Percentiles rank a stretch among this genome's conserved stretches.
phyloP scores from a whole-genome alignment of 2,113 vertebrate genomes.

The Tylochromis polylepis region DNA sequence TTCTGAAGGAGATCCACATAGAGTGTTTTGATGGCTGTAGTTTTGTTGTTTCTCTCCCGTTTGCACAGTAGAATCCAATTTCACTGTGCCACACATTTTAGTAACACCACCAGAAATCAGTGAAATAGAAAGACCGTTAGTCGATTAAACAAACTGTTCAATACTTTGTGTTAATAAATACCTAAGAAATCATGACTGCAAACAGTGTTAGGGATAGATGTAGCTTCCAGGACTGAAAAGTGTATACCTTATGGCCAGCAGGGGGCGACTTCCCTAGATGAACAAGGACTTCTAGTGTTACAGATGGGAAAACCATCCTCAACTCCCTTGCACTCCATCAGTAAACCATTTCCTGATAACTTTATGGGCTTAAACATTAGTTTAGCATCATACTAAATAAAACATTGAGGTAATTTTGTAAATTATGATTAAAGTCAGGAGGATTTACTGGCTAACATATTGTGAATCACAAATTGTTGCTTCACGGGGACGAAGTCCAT shows the following conservation, averaged over 20 bases:
- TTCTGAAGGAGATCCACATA: background rate
- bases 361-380: no score
- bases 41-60: background rate
- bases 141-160: background rate
- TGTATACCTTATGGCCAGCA: background rate
- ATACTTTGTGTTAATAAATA: background rate
- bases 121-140: background rate
- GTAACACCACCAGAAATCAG: background rate
- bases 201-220: background rate
- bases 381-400: background rate
- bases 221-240: background rate
- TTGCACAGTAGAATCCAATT: background rate
- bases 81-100: background rate
- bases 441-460: background rate
- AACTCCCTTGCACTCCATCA: background rate
- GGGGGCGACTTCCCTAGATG: background rate
- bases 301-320: background rate
- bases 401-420: background rate
- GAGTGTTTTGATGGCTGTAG: accelerated
- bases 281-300: background rate
- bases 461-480: background rate
- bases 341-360: background rate
- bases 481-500: background rate
- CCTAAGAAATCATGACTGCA: background rate
- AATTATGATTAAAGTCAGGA: background rate